Evolutionary conservation across 2,113 vertebrate species (phyloP), one percentile per base, ranked within the genome.

Genomic region (Pelvicachromis taeniatus): DNA sequence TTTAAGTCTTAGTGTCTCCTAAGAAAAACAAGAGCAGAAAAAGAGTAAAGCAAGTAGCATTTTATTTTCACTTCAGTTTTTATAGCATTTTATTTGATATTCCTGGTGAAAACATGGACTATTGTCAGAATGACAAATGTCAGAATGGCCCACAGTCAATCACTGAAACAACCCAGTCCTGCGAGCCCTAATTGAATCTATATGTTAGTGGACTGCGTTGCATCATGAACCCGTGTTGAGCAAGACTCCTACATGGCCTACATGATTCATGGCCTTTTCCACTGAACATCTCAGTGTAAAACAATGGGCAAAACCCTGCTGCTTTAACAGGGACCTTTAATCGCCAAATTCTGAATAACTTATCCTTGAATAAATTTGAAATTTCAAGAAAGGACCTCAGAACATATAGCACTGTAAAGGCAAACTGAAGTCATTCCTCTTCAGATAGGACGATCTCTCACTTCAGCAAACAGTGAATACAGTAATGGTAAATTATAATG

Each of bases 401-500:
- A 16, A 73, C 9, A 50, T 52, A 52, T n/a, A 3, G 17, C 40
- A 59, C 17, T 58, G 6, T 77, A 75, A 19, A 16, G 53, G 40
- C 14, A 6, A 80, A 54, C 2, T 80, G 26, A 52, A 59, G 82
- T 78, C 21, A 26, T 10, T 4, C 7, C 78, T 63, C 12, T 45
- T 21, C 16, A 17, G 61, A 7, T 83, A 75, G 40, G 2, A 50
- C 2, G 0, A 75, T 31, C 9, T 50, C 86, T 87, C 48, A 45
- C 40, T 12, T 68, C 58, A 88, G 83, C 70, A 81, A 90, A 84
- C 85, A 87, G 87, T 88, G 82, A 87, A 90, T 80, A 88, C 83
- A 84, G 91, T 83, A 85, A 84, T n/a, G 42, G 65, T 77, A 35
- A 87, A 89, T 87, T 79, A 85, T 68, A 31, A 55, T 77, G 38